Conservation (phyloP, 2,113 vertebrate genomes). For the Tenrec ecaudatus region DNA sequence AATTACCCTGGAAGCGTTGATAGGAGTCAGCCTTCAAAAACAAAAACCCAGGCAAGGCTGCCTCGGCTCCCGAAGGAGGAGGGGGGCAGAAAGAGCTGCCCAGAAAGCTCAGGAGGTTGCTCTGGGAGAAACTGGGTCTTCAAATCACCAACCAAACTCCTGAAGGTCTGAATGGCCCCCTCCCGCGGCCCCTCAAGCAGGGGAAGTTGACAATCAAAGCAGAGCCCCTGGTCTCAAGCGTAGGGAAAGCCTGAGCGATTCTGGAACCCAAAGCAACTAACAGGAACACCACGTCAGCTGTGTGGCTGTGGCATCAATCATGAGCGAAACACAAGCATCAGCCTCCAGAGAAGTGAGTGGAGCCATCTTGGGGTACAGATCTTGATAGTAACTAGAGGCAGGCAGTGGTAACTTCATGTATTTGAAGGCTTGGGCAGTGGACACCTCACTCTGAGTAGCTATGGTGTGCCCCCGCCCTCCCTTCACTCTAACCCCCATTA, state of each 20-base stretch:
- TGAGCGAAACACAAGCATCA: constrained; percentile 57
- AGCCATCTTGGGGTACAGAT: background rate
- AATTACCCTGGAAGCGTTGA: constrained; percentile 13
- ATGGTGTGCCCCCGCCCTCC: background rate
- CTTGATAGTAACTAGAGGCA: background rate
- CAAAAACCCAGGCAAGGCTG: background rate
- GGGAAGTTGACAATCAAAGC: constrained; percentile 41
- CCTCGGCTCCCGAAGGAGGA: background rate
- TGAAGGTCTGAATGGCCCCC: background rate
- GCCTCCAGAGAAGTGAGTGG: background rate
- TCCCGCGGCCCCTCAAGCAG: background rate
- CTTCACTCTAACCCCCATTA: background rate
- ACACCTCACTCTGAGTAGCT: background rate
- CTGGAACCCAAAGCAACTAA: constrained; percentile 55
- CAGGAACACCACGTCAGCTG: constrained; percentile 64
- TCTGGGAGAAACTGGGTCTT: background rate
- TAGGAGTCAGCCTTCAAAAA: background rate
- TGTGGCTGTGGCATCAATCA: constrained; percentile 44
- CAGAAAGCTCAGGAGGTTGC: background rate
- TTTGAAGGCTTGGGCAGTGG: constrained; percentile 37
- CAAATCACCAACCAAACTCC: background rate
- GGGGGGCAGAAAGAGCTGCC: background rate
- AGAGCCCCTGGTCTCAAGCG: constrained; percentile 43
- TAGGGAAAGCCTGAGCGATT: constrained; percentile 46
- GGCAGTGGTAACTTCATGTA: background rate